Evolutionary conservation across 2,797 vertebrate genomes (phyloP).

Genomic region (Poeciliopsis gracilis): DNA sequence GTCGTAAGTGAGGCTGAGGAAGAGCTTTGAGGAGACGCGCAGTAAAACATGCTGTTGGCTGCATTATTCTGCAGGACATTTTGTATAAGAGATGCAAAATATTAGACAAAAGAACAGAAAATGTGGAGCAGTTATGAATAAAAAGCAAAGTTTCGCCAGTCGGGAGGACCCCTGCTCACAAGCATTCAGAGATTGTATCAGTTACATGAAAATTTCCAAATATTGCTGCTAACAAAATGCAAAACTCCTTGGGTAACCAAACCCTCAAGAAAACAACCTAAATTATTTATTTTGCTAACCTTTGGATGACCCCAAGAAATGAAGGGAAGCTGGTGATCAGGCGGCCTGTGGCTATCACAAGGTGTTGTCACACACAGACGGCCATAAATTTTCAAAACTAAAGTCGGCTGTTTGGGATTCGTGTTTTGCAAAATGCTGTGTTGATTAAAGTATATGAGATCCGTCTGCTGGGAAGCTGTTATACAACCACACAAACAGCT

Average conservation of each 20-base stretch:
- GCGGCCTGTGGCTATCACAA: slow-evolving; percentile 47
- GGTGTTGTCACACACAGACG: slow-evolving; percentile 21
- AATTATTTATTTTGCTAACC: neutral
- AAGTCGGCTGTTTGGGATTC: slow-evolving; percentile 2
- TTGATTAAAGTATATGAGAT: slow-evolving; percentile 2
- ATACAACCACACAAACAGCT: neutral
- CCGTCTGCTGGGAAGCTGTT: neutral
- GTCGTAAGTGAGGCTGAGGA: neutral
- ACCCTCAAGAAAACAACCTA: neutral
- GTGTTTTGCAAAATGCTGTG: neutral
- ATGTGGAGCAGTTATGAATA: neutral
- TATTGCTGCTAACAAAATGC: neutral
- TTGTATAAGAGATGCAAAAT: neutral
- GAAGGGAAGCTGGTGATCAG: slow-evolving; percentile 56
- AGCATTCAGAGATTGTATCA: neutral
- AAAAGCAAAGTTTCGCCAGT: neutral
- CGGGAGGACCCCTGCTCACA: no score
- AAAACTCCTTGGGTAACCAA: neutral
- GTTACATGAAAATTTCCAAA: neutral
- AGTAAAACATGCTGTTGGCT: neutral
- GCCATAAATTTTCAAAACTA: slow-evolving; percentile 26
- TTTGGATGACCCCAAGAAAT: slow-evolving; percentile 9
- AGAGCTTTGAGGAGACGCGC: neutral
- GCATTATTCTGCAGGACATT: neutral
- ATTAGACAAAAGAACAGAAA: neutral